phyloP scores from a whole-genome alignment of 2,797 vertebrate species.

The Eupleurogrammus muticus region DNA sequence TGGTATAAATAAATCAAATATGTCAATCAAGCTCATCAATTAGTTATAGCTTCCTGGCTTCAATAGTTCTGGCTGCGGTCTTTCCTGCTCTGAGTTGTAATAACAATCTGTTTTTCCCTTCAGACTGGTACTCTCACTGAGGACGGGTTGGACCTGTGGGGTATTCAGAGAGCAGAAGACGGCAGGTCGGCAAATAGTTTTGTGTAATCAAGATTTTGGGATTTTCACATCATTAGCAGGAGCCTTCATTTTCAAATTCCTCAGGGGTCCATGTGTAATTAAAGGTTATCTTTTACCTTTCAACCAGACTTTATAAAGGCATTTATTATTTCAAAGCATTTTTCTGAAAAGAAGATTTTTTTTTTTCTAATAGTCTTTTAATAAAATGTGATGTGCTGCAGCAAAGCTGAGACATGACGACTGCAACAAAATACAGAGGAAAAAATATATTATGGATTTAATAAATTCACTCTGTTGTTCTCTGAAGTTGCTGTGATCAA shows the following conservation, averaged over 20 bases:
- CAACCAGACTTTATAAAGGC: too few relatives aligned
- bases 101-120: conserved; percentile 4
- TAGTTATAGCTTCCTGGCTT: neutral
- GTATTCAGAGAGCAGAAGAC: conserved; percentile 88
- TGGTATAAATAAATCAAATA: neutral
- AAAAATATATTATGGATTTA: neutral
- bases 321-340: too few relatives aligned
- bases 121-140: conserved; percentile 98
- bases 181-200: conserved; percentile 76
- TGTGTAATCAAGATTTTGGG: neutral
- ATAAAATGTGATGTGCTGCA: too few relatives aligned
- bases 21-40: neutral
- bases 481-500: neutral
- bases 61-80: neutral
- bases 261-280: neutral
- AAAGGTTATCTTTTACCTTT: too few relatives aligned
- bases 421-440: neutral
- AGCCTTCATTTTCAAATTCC: neutral
- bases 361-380: too few relatives aligned
- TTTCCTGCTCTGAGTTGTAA: neutral
- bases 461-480: neutral
- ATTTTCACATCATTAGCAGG: neutral
- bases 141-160: conserved; percentile 96
- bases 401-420: too few relatives aligned
- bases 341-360: too few relatives aligned